Base-by-base conservation (phyloP, 1,140 invertebrate species). In the Pemphigus obesinymphae region DNA sequence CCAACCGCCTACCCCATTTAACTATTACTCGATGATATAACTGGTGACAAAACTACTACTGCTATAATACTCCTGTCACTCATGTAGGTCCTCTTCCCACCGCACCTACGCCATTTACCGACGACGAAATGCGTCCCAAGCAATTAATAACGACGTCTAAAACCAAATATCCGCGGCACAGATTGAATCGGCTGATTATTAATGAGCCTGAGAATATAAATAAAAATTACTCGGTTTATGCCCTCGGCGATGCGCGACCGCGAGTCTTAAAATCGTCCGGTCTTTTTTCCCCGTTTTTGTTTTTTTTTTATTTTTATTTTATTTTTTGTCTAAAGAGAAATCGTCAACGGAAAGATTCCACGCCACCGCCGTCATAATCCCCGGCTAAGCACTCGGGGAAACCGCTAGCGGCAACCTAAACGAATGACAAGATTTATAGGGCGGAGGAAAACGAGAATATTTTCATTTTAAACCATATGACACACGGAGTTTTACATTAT, bases 391-490 rank as follows among this genome's bases (percentile, higher is more conserved):
- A 78, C 75, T 78, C 53, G 53, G 75, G 6, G 13, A 78, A 78
- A 78, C 75, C 37, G 50, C 50, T 11, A 34, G 50, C n/a, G 34
- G 75, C 53, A 58, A 58, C 53, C 34, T 58, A 78, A 78, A 58
- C 23, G 53, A 78, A 78, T 78, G 75, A 78, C 75, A 78, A 78
- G 75, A 78, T 78, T 78, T 78, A 78, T 78, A 23, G 50, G 37
- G 11, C 53, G 75, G 31, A 48, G 29, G 34, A 78, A 78, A 78
- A n/a, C n/a, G n/a, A 58, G 48, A 61, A 53, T 58, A 78, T 78
- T 78, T 78, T n/a, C 58, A 58, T 78, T 58, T 78, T 78, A 78
- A 78, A 78, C 50, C 75, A 58, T 78, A 50, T 78, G 75, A 53
- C 75, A 78, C 61, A 40, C 15, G 20, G 48, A 34, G 34, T 26